Percentiles rank a stretch among this genome's conserved stretches.
Conservation (phyloP, 2,113 vertebrate species). For the Gallinago paraguaiae region DNA sequence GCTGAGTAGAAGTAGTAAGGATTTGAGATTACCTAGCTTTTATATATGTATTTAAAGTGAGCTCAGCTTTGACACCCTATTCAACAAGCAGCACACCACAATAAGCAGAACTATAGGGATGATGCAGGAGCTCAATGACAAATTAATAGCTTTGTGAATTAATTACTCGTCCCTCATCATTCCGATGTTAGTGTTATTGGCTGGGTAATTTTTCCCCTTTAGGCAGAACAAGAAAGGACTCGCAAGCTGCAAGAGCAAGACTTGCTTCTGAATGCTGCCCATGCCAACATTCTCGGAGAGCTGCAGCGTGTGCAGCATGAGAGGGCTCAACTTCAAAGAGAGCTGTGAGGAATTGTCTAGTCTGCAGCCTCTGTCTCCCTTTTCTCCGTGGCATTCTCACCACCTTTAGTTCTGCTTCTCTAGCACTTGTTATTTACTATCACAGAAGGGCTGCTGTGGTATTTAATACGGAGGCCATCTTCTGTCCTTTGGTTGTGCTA, state of each 20-base stretch:
- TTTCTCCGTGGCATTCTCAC: background rate
- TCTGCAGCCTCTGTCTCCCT: background rate
- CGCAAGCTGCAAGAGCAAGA: conserved; percentile 74
- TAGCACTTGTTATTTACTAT: background rate
- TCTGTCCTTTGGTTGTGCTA: background rate
- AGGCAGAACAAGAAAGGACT: conserved; percentile 72
- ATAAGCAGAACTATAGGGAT: background rate
- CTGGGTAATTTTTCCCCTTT: background rate
- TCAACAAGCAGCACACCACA: background rate
- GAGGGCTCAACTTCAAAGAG: conserved; percentile 65
- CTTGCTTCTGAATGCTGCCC: conserved; percentile 67
- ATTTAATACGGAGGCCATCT: background rate
- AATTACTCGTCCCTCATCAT: background rate
- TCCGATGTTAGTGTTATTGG: background rate
- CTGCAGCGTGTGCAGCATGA: conserved; percentile 68
- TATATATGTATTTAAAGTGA: background rate
- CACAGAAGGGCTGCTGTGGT: background rate
- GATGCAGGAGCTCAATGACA: background rate
- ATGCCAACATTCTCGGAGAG: conserved; percentile 58
- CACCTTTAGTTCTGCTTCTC: background rate
- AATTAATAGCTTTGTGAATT: background rate
- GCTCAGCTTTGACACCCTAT: background rate
- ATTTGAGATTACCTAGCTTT: background rate
- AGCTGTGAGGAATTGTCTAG: conserved; percentile 59
- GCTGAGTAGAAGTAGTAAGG: background rate